Evolutionary conservation across 2,888 invertebrate species (phyloP), one percentile per base, ranked within the genome.

Genomic region (Parnassius mnemosyne): DNA sequence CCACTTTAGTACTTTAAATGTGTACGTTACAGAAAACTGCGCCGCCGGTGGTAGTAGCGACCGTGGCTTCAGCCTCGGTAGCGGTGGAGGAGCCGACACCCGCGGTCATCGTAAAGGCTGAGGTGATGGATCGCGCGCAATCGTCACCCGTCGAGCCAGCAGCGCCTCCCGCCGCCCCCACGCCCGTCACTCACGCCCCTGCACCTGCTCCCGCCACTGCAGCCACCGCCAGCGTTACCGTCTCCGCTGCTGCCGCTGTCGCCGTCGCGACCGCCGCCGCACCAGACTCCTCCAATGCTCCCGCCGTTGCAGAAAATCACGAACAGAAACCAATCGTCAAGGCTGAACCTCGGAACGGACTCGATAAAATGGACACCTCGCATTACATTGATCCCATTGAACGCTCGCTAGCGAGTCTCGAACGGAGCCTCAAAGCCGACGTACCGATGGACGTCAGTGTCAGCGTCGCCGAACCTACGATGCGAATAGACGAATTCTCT

Each of bases 351-450:
- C 84, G 81, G 69, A 93, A 87, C 75, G 91, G 89, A 2, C 79
- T 89, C 54, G 90, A 90, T 63, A 90, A 88, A 68, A 74, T 86
- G 2, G 90, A 90, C 65, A 67, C 87, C 9, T 88, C 89, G 25
- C 91, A 87, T 65, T 90, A 87, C 72, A 93, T 94, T 63, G 95
- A 95, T 81, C 95, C 95, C 20, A 91, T 95, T 72, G 95, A 95
- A 83, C 93, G 94, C 71, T 94, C 95, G 60, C 87, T 95, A 73
- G 95, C 95, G 55, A 94, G 93, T 71, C 85, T 95, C 69, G 95
- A 95, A 83, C 93, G 94, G 57, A 93, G 92, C 68, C 85, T 93
- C 51, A 93, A 93, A 71, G 92, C 87, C 59, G 92, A 93, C 59
- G 89, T 92, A 65, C 93, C 93, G 62, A 92, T 93, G 76, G 90